Evolutionary conservation across 1,140 invertebrate species (phyloP), one percentile per base, ranked within the genome.

Genomic region (Pantala flavescens): DNA sequence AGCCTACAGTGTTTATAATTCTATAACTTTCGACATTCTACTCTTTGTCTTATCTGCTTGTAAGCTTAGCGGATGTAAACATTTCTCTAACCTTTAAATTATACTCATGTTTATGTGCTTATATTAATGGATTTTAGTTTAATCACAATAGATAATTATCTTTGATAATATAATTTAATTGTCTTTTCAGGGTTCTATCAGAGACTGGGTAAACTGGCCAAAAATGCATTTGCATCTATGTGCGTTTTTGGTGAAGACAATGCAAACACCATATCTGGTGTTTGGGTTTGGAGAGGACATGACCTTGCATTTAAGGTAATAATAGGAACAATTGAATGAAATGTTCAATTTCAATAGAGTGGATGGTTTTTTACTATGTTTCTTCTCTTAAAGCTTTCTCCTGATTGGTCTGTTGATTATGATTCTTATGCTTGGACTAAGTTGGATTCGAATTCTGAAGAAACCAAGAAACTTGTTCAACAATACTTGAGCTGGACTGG

Each of bases 351-450:
- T 76, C 9, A 73, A 42, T 16, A 49, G 73, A 23, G 24, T 72
- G 28, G 11, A 70, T 75, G 14, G 2, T 36, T 36, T 36, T 36
- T 43, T 36, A 72, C 16, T 0, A 36, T 16, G 24, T 21, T 78
- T 78, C 21, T 73, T 78, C 76, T 79, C 79, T 78, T 87, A 88
- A 81, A 94, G 89, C 84, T 97, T 49, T 89, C 87, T 78, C 89
- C 92, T 72, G 96, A 99, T 83, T 98, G 95, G 95, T 92, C 96
- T 84, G 88, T 98, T 49, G 98, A 99, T 86, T 99, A 98, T 81
- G 97, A 99, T 85, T 93, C 92, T 14, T 99, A 99, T 82, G 87
- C 86, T 70, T 99, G 98, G 98, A 95, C 88, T 78, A 99, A 99
- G 85, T 84, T 99, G 70, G 93, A 99, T 83, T 86, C 94, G 63